Evolutionary conservation across 2,113 vertebrate genomes (phyloP).

Genomic region (Diadophis punctatus): DNA sequence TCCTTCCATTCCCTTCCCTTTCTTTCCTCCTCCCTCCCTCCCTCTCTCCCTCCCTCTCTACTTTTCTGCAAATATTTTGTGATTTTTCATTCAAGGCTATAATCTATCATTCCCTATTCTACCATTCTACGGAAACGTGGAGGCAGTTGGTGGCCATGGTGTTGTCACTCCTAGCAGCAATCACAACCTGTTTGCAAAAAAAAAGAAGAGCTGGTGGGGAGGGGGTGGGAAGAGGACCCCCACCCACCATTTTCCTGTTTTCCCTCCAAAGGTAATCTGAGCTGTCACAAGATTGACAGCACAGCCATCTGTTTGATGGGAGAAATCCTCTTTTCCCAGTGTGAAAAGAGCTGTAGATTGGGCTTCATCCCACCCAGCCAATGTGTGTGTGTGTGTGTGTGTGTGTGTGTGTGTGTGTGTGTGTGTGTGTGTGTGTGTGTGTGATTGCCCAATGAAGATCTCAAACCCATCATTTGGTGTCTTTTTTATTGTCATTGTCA

Average conservation of each 20-base stretch:
- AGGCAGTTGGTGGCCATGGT: neutral
- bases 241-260: neutral
- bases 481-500: neutral
- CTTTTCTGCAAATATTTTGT: too few species aligned
- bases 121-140: neutral
- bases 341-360: neutral
- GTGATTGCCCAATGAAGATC: neutral
- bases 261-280: neutral
- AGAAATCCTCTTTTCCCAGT: neutral
- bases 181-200: neutral
- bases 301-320: neutral
- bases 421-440: too few species aligned
- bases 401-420: too few species aligned
- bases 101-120: too few species aligned
- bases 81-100: too few species aligned
- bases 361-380: neutral
- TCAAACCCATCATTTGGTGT: too few species aligned
- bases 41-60: too few species aligned
- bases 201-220: neutral
- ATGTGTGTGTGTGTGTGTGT: too few species aligned
- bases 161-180: neutral
- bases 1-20: too few species aligned
- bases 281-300: slow-evolving; percentile 2
- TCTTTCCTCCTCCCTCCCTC: too few species aligned
- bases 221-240: neutral